These are phyloP conservation scores for Prinia subflava DNA, from an alignment of 2,113 vertebrate species.

Conservation along the genomic window DNA sequence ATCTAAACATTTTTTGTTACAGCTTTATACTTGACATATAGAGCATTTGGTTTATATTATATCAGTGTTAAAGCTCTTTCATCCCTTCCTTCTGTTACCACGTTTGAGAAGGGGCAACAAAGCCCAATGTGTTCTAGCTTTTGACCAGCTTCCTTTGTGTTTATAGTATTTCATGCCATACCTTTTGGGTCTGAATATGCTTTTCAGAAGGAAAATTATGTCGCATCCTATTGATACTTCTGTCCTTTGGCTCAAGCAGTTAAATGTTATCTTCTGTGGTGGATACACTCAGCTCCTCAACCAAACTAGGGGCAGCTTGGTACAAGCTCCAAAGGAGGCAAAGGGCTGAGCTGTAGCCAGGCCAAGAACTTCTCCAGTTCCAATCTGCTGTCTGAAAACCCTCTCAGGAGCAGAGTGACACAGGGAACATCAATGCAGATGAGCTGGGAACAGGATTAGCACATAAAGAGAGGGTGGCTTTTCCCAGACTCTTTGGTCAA, in stretches of 20 bases:
- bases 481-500: not conserved
- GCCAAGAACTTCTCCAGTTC: not conserved
- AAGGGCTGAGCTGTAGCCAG: not conserved
- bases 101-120: not conserved
- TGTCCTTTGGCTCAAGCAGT: not conserved
- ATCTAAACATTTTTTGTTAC: constrained; percentile 35
- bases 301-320: not conserved
- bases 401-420: not conserved
- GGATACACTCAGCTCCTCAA: not conserved
- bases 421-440: not conserved
- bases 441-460: not conserved
- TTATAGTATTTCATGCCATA: not conserved
- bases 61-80: not conserved
- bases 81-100: not conserved
- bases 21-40: not conserved
- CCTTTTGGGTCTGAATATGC: not conserved
- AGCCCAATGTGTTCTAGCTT: not conserved
- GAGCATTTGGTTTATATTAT: not conserved
- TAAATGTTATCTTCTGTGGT: not conserved
- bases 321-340: not conserved
- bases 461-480: fast-evolving
- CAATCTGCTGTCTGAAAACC: not conserved
- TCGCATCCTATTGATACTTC: not conserved
- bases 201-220: not conserved
- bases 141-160: not conserved